Evolutionary conservation across 1,140 invertebrate genomes (phyloP).

Genomic region (Drosophila lowei): DNA sequence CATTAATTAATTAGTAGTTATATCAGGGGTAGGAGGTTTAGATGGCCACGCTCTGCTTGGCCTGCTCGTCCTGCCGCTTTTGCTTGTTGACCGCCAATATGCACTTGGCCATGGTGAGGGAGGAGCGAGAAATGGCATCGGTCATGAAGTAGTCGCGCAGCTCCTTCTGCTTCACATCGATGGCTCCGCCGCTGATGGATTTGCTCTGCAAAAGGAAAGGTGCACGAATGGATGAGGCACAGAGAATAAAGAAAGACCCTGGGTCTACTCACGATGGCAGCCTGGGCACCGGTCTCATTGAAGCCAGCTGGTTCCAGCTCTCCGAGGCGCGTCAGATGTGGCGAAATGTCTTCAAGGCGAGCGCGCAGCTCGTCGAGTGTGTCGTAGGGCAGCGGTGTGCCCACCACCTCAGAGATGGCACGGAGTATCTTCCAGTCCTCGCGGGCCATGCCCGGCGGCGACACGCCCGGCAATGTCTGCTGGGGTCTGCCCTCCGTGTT

Average conservation of each 20-base stretch:
- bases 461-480: conserved; percentile 94
- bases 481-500: conserved; percentile 99
- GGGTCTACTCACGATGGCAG: conserved; percentile 85
- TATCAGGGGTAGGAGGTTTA: conserved; percentile 46
- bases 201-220: conserved; percentile 83
- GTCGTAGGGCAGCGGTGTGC: conserved; percentile 93
- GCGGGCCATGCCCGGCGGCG: conserved; percentile 95
- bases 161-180: conserved; percentile 91
- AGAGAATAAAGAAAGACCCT: neutral
- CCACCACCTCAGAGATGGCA: conserved; percentile 90
- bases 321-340: conserved; percentile 93
- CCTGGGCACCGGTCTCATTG: conserved; percentile 89
- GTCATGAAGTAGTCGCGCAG: conserved; percentile 99
- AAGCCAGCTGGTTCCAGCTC: conserved; percentile 93
- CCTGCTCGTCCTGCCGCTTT: conserved; percentile 59
- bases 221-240: neutral
- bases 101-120: conserved; percentile 99
- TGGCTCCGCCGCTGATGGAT: conserved; percentile 76
- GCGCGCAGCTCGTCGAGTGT: conserved; percentile 92
- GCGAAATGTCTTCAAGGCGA: conserved; percentile 93
- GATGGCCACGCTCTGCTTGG: conserved; percentile 62
- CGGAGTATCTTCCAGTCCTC: conserved; percentile 99
- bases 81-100: conserved; percentile 93
- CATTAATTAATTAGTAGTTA: conserved; percentile 76
- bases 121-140: conserved; percentile 97